phyloP scores from a whole-genome alignment of 1,140 invertebrate species.

The Brachionus rotundiformis region DNA sequence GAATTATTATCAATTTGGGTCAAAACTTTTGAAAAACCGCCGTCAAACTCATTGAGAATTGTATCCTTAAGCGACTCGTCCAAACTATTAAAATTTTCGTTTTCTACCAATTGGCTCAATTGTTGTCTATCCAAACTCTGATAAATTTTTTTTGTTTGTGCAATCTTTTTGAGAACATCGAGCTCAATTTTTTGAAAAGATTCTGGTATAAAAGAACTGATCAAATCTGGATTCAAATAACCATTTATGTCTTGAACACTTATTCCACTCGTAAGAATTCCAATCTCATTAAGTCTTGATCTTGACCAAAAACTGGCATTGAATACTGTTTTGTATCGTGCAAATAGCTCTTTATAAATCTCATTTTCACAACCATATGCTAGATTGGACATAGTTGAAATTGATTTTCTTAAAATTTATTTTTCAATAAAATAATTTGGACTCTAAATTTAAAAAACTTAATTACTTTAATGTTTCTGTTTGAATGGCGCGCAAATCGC shows the following conservation, averaged over 20 bases:
- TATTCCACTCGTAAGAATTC: not conserved
- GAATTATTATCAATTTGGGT: not conserved
- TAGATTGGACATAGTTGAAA: not conserved
- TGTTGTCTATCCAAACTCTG: constrained; percentile 18
- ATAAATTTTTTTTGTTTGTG: not conserved
- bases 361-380: not conserved
- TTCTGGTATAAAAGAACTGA: not conserved
- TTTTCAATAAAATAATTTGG: not conserved
- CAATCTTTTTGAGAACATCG: not conserved
- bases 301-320: constrained; percentile 2
- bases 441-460: not conserved
- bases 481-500: not conserved
- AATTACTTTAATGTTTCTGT: not conserved
- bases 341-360: not conserved
- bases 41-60: not conserved
- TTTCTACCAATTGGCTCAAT: not conserved
- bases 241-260: not conserved
- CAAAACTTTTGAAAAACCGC: not conserved
- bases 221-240: not conserved
- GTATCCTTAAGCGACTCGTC: not conserved
- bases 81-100: not conserved
- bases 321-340: not conserved
- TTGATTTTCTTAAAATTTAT: not conserved
- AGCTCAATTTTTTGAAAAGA: not conserved
- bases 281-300: constrained; percentile 15